These are phyloP conservation scores for Dicentrarchus labrax DNA, from an alignment of 2,113 vertebrate species.

Conservation along the genomic window DNA sequence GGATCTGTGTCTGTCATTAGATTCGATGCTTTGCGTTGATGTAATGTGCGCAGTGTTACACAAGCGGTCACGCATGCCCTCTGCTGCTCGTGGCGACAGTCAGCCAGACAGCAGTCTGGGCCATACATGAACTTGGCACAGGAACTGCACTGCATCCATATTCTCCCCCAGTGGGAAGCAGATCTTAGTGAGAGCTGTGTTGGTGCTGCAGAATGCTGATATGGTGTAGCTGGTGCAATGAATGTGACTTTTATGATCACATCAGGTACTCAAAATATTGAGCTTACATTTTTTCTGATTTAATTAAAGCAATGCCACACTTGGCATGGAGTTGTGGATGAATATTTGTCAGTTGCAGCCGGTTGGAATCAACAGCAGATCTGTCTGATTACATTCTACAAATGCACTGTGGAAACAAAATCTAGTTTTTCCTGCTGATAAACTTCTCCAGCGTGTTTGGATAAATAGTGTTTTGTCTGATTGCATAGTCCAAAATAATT, in stretches of 20 bases:
- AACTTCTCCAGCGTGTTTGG: neutral
- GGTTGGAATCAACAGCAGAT: neutral
- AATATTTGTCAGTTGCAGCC: neutral
- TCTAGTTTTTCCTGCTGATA: neutral
- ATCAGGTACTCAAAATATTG: neutral
- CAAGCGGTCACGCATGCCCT: neutral
- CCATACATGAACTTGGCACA: neutral
- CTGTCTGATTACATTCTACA: neutral
- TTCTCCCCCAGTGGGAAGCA: too few species aligned
- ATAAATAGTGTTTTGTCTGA: neutral
- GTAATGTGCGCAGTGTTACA: constrained; percentile 47
- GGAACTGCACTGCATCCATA: neutral
- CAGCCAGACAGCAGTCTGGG: neutral
- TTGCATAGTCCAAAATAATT: neutral
- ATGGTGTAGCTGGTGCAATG: neutral
- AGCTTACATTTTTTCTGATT: neutral
- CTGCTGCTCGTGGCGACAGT: neutral
- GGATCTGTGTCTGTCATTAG: neutral
- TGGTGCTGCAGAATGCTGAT: neutral
- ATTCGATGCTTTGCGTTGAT: neutral
- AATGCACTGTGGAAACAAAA: neutral
- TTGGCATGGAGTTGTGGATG: neutral
- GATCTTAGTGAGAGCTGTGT: neutral
- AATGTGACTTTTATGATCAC: neutral
- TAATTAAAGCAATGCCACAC: neutral